Evolutionary conservation across 2,797 vertebrate genomes (phyloP), one percentile per base, ranked within the genome.

Genomic region (Sparus aurata): DNA sequence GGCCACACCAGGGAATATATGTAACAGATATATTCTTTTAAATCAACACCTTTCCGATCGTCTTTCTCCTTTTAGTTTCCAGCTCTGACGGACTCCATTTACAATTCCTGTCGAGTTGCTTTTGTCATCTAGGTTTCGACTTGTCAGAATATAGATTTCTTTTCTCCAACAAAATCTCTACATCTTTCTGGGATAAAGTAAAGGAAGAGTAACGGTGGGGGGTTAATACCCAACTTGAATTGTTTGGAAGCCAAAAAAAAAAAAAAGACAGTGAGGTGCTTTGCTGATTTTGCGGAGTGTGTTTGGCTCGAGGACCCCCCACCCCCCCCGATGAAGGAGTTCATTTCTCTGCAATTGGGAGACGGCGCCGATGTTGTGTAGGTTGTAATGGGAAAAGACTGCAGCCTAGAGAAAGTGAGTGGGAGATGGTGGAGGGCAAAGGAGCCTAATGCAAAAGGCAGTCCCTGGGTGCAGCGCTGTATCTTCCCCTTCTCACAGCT

Each of bases 21-120:
- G 74, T 79, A 80, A 64, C 69, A 86, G 82, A 57, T 71, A n/a
- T 73, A 77, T 80, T 77, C 55, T 73, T 77, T 75, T 25, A 83
- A 58, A 87, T 85, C 79, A 91, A 87, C 68, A 84, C 65, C 80
- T 75, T 66, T 78, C 73, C 81, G 75, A 64, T 59, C n/a, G 17
- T 60, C 75, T 79, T 68, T 49, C 74, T 82, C 41, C 53, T 78
- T 82, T 84, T 62, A 80, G 81, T 75, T 60, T 70, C 73, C 38
- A 49, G 66, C 72, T 73, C 47, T 71, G 77, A 69, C 60, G 65
- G 75, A 75, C 67, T 17, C 60, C 17, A n/a, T 85, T 82, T 75
- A 71, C 68, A 73, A 82, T 80, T 84, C 77, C 38, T 1, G 25
- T 30, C 64, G 71, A 82, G 57, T 89, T 83, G 22, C 25, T 60